phyloP scores from a whole-genome alignment of 2,888 invertebrate genomes.

The Enchytraeus crypticus region DNA sequence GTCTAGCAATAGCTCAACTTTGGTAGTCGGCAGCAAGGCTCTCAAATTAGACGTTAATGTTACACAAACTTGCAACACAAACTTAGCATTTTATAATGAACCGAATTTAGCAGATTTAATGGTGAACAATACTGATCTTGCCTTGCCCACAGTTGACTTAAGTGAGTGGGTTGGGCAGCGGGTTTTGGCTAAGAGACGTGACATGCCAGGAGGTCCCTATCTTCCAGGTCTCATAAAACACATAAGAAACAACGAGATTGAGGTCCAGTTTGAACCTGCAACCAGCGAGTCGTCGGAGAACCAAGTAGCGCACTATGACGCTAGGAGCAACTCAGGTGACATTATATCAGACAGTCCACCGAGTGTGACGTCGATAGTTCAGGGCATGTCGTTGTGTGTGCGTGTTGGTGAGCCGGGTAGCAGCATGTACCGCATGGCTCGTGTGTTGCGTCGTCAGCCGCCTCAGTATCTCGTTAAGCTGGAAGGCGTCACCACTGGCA shows the following conservation, averaged over 20 bases:
- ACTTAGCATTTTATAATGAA: too few species aligned
- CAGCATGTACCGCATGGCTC: constrained; percentile 77
- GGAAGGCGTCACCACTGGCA: neutral
- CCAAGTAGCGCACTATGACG: constrained; percentile 36
- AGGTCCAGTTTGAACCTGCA: constrained; percentile 67
- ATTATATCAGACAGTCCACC: constrained; percentile 89
- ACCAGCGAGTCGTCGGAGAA: constrained; percentile 52
- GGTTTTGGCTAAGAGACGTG: constrained; percentile 77
- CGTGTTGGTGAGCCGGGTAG: constrained; percentile 53
- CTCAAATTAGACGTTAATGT: too few species aligned
- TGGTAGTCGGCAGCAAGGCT: too few species aligned
- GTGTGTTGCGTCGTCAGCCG: constrained; percentile 61
- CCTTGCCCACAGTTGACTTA: constrained; percentile 58
- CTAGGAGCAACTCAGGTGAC: constrained; percentile 61
- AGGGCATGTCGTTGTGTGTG: constrained; percentile 71
- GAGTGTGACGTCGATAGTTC: constrained; percentile 63
- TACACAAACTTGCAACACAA: too few species aligned
- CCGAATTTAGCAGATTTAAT: too few species aligned
- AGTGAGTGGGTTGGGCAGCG: constrained; percentile 88
- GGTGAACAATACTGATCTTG: neutral
- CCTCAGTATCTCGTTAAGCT: constrained; percentile 62
- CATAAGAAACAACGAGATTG: constrained; percentile 50
- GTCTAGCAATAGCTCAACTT: too few species aligned
- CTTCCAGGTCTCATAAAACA: constrained; percentile 75
- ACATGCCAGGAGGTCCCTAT: constrained; percentile 71